These are phyloP conservation scores for Esperia sulphurella DNA, from an alignment of 2,888 invertebrate genomes.

Conservation along the genomic window DNA sequence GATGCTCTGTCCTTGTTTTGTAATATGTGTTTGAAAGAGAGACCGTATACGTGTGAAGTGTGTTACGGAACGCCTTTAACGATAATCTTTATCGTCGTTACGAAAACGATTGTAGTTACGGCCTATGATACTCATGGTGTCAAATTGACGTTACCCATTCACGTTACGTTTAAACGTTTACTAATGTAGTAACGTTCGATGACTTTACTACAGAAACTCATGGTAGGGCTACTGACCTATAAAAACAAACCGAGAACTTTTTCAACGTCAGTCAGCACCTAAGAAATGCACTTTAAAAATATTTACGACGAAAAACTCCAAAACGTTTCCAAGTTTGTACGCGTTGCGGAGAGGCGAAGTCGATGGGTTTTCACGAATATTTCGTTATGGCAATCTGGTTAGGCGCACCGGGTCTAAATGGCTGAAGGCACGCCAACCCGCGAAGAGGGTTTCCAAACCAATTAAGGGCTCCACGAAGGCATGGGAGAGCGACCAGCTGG, in stretches of 20 bases:
- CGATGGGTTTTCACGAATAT: constrained; percentile 67
- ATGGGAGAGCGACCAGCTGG: constrained; percentile 70
- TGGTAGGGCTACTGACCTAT: constrained; percentile 14
- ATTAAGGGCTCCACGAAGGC: constrained; percentile 75
- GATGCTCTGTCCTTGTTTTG: too few species aligned
- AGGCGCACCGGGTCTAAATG: constrained; percentile 68
- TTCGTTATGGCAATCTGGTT: constrained; percentile 75
- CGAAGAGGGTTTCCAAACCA: constrained; percentile 76
- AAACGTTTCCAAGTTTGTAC: constrained; percentile 42
- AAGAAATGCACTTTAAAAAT: constrained; percentile 40
- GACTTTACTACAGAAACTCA: too few species aligned
- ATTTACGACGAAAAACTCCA: constrained; percentile 46
- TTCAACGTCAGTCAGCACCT: constrained; percentile 52
- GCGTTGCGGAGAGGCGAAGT: constrained; percentile 40
- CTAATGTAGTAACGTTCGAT: too few species aligned
- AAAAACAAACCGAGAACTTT: constrained; percentile 32
- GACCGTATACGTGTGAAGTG: too few species aligned
- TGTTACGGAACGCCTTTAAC: too few species aligned
- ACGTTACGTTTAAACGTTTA: too few species aligned
- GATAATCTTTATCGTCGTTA: too few species aligned
- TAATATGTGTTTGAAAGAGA: too few species aligned
- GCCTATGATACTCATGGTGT: too few species aligned
- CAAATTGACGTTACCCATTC: too few species aligned
- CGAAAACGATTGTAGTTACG: too few species aligned
- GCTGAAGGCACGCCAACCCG: constrained; percentile 62